Evolutionary conservation across 37 sponge, comb jelly and placozoan species (phyloP).

Genomic region (Chondrilla cf. caribensis): DNA sequence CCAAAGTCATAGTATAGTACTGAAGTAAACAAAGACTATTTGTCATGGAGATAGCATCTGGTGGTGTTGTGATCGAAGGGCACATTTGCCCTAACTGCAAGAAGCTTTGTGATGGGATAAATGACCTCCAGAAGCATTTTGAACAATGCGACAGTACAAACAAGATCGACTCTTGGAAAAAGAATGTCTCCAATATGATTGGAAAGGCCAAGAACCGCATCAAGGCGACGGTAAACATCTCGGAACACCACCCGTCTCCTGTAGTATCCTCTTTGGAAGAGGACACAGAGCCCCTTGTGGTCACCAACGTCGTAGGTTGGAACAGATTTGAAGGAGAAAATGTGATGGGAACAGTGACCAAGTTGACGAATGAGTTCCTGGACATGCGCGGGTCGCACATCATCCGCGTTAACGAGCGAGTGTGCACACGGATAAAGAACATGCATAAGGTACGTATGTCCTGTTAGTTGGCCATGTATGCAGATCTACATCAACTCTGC

Average conservation of each 20-base stretch:
- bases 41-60: not conserved
- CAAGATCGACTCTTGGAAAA: conserved; percentile 22
- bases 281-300: not conserved
- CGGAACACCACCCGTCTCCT: not conserved
- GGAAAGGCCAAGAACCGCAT: conserved; percentile 47
- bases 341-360: conserved; percentile 8
- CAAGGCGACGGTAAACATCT: not conserved
- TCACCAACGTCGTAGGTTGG: conserved; percentile 32
- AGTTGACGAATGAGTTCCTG: conserved; percentile 41
- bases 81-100: conserved; percentile 74
- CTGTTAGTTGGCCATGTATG: not conserved
- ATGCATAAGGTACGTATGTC: not conserved
- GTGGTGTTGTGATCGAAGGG: conserved; percentile 43
- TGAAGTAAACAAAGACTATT: not conserved
- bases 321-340: not conserved
- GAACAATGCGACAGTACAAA: conserved; percentile 31
- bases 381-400: conserved; percentile 53
- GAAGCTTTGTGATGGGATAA: conserved; percentile 24
- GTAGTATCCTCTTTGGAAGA: not conserved
- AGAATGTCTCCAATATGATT: conserved; percentile 34
- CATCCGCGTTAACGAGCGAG: conserved; percentile 27
- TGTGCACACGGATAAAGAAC: not conserved
- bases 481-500: not conserved
- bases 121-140: conserved; percentile 56
- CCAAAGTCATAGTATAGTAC: not conserved